Percentiles rank a stretch among this genome's conserved stretches.
phyloP scores from a whole-genome alignment of 1,140 invertebrate genomes.

The Maniola jurtina region DNA sequence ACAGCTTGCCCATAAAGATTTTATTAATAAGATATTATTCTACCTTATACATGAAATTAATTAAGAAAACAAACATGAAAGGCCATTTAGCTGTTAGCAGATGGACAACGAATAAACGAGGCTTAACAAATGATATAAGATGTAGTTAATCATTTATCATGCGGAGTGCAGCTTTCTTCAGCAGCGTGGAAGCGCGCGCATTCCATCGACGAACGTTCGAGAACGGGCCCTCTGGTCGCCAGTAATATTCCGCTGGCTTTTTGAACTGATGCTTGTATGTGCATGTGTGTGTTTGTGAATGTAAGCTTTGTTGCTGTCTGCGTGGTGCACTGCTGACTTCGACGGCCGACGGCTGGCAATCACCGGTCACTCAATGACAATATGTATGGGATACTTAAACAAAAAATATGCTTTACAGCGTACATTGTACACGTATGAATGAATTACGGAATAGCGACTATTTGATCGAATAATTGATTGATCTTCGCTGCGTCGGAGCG shows the following conservation, averaged over 20 bases:
- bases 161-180: constrained; percentile 29
- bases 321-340: constrained; percentile 30
- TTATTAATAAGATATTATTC: no score
- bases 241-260: constrained; percentile 71
- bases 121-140: constrained; percentile 6
- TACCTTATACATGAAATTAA: background rate
- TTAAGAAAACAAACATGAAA: background rate
- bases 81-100: background rate
- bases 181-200: constrained; percentile 27
- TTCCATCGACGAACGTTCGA: constrained; percentile 59
- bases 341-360: constrained; percentile 13
- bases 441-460: no score
- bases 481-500: no score
- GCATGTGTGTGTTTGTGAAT: constrained; percentile 39
- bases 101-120: background rate
- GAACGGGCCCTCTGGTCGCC: constrained; percentile 43
- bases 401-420: background rate
- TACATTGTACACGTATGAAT: no score
- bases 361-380: constrained; percentile 18
- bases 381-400: background rate
- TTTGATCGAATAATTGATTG: no score
- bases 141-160: constrained; percentile 13
- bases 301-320: constrained; percentile 31
- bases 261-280: constrained; percentile 38
- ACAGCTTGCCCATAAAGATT: no score